Percentiles rank a stretch among this genome's conserved stretches.
These are phyloP conservation scores for Drosophila triauraria DNA, from an alignment of 1,140 invertebrate genomes.

Conservation along the genomic window DNA sequence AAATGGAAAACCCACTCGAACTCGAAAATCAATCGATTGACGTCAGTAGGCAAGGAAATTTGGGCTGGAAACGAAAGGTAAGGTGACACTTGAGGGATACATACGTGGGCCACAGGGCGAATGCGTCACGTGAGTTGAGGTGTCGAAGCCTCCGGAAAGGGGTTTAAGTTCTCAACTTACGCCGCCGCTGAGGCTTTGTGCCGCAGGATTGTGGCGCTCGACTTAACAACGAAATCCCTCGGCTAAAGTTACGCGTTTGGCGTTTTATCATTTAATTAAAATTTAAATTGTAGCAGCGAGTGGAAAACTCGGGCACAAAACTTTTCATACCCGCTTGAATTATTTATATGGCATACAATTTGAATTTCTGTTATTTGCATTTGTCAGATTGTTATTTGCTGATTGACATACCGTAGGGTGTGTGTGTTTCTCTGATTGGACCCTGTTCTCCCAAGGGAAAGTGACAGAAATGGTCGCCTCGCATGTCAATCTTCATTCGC, in stretches of 20 bases:
- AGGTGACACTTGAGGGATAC: constrained; percentile 40
- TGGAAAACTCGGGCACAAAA: constrained; percentile 15
- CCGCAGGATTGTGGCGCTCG: constrained; percentile 9
- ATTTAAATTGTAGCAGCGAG: constrained; percentile 43
- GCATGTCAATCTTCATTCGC: constrained; percentile 39
- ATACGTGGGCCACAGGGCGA: constrained; percentile 38
- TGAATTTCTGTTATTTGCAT: constrained; percentile 66
- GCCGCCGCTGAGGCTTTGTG: constrained; percentile 17
- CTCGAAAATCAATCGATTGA: constrained; percentile 77
- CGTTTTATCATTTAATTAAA: constrained; percentile 79
- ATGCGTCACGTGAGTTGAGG: constrained; percentile 62
- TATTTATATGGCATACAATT: constrained; percentile 50
- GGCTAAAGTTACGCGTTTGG: constrained; percentile 32
- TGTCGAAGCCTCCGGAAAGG: constrained; percentile 23
- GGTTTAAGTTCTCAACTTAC: constrained; percentile 56
- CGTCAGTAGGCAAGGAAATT: constrained; percentile 57
- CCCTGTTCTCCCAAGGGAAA: constrained; percentile 29
- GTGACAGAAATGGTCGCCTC: constrained; percentile 38
- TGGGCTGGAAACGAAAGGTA: constrained; percentile 21
- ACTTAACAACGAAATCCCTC: constrained; percentile 25
- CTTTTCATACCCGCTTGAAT: constrained; percentile 22
- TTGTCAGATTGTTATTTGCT: constrained; percentile 75
- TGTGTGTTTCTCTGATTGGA: constrained; percentile 52
- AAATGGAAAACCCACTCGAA: constrained; percentile 13
- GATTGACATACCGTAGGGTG: constrained; percentile 38